Conservation (phyloP, 2,113 vertebrate species). For the Neolamprologus toae region DNA sequence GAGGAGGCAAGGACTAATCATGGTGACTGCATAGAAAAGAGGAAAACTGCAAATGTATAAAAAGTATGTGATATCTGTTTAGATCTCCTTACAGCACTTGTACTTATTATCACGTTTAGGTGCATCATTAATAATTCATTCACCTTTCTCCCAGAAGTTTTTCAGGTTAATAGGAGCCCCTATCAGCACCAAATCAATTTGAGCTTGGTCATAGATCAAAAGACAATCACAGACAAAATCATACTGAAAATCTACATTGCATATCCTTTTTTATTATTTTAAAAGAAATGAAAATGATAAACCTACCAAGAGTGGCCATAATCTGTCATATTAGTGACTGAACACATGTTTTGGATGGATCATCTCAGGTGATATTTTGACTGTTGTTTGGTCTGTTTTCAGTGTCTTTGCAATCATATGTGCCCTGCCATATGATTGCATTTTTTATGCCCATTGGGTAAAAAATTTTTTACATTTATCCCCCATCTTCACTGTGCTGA, state of each 20-base stretch:
- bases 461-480: background rate
- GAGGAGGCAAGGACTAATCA: slow-evolving; percentile 94
- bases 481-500: background rate
- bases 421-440: background rate
- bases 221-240: background rate
- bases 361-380: background rate
- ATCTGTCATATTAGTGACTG: background rate
- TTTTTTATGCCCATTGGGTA: background rate
- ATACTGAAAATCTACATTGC: background rate
- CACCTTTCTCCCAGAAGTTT: slow-evolving; percentile 93
- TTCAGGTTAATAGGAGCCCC: slow-evolving; percentile 88
- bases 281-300: background rate
- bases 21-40: slow-evolving; percentile 93
- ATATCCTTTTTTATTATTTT: background rate
- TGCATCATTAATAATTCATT: slow-evolving; percentile 91
- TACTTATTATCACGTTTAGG: slow-evolving; percentile 94
- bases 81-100: slow-evolving; percentile 93
- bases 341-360: background rate
- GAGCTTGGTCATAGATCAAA: slow-evolving; percentile 89
- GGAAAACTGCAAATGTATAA: slow-evolving; percentile 91
- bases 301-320: background rate
- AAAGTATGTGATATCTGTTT: slow-evolving; percentile 90
- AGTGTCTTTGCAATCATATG: no score
- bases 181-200: slow-evolving; percentile 90
- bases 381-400: background rate